A percentile compares a stretch with the other conserved stretches of the same genome.
These are phyloP conservation scores for Peromyscus aztecus DNA, from an alignment of 2,797 vertebrate genomes.

Conservation along the genomic window DNA sequence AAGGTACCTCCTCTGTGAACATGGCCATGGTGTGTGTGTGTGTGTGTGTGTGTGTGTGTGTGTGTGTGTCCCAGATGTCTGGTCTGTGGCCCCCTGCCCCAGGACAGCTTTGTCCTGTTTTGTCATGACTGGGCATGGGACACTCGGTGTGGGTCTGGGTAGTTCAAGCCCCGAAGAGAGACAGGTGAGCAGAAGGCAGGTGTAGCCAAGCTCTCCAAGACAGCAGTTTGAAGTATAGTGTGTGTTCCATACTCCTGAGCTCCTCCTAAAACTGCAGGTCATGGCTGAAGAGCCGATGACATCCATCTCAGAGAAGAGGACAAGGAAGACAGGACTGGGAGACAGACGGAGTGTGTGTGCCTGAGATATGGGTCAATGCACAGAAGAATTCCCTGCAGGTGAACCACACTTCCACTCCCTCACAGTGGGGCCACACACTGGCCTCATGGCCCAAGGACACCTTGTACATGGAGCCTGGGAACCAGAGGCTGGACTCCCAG, in stretches of 20 bases:
- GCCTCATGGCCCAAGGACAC: neutral
- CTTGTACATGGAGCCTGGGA: neutral
- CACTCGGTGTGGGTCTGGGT: neutral
- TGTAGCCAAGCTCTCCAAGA: neutral
- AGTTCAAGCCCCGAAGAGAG: neutral
- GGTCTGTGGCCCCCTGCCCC: neutral
- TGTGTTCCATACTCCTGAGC: neutral
- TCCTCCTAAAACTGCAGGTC: neutral
- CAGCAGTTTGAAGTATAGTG: neutral
- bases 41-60: neutral
- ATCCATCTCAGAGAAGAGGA: neutral
- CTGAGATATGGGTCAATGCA: rapidly evolving
- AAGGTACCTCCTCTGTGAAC: neutral
- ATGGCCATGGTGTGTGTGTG: neutral
- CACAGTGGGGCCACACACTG: neutral
- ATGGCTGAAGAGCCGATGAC: neutral
- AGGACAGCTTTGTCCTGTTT: neutral
- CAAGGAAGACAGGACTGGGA: neutral
- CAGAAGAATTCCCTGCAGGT: neutral
- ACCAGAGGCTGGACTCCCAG: neutral
- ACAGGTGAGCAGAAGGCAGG: too few relatives aligned
- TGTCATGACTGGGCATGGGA: neutral
- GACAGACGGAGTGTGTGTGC: neutral
- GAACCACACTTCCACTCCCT: neutral
- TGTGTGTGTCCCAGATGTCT: neutral